These are phyloP conservation scores for Chalcosyrphus nemorum DNA, from an alignment of 2,888 invertebrate species.

Conservation along the genomic window DNA sequence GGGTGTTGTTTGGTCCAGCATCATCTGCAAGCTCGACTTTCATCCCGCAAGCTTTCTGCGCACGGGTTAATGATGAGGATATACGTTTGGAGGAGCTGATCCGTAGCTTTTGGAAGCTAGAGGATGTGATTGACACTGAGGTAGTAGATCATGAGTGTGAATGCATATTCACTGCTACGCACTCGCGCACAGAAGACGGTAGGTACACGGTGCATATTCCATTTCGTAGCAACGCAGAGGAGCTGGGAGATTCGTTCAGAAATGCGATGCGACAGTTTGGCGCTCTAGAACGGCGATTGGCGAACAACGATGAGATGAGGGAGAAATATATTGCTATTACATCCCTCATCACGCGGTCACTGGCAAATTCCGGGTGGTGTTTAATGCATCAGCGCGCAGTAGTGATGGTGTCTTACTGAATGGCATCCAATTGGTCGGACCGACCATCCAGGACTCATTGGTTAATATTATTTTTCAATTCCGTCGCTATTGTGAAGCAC, in stretches of 20 bases:
- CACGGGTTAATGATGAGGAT: too few species aligned
- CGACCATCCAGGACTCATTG: slow-evolving; percentile 31
- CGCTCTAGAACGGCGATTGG: slow-evolving; percentile 10
- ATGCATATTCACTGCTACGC: too few species aligned
- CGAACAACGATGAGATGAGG: background rate
- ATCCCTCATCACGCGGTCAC: background rate
- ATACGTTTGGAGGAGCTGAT: too few species aligned
- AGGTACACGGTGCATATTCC: too few species aligned
- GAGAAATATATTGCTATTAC: slow-evolving; percentile 17
- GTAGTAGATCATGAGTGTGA: too few species aligned
- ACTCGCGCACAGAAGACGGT: too few species aligned
- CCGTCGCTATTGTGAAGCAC: background rate
- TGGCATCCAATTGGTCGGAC: slow-evolving; percentile 23
- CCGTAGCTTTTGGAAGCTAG: too few species aligned
- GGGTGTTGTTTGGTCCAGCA: too few species aligned
- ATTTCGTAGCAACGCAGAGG: background rate
- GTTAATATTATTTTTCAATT: slow-evolving; percentile 26
- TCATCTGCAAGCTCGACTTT: too few species aligned
- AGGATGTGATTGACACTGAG: too few species aligned
- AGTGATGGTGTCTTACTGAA: slow-evolving; percentile 41
- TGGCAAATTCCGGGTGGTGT: slow-evolving; percentile 46
- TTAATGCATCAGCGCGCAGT: slow-evolving; percentile 36
- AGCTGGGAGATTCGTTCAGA: background rate
- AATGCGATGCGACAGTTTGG: slow-evolving; percentile 32
- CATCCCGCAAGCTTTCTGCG: too few species aligned